A percentile compares a stretch with the other conserved stretches of the same genome.
Conservation (phyloP, 2,113 vertebrate species). For the Candoia aspera region DNA sequence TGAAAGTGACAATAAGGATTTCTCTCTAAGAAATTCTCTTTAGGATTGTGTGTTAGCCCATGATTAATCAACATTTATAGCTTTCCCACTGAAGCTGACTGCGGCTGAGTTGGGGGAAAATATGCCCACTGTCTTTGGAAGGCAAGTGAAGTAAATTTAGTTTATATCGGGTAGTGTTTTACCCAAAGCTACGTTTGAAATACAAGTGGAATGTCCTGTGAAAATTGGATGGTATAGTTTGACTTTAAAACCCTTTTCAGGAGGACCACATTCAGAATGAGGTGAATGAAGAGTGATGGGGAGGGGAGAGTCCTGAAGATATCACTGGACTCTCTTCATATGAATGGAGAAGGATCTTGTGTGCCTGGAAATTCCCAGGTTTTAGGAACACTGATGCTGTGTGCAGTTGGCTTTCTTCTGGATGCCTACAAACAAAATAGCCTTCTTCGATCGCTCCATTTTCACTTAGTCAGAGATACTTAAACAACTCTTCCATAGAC, state of each 20-base stretch:
- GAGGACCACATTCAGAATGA: background rate
- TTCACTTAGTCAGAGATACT: slow-evolving; percentile 36
- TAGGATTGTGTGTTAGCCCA: background rate
- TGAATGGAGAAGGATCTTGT: slow-evolving; percentile 18
- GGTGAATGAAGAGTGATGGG: background rate
- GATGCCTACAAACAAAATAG: slow-evolving; percentile 14
- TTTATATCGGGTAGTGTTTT: slow-evolving; percentile 64
- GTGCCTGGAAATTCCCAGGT: slow-evolving; percentile 3
- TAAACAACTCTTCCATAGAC: background rate
- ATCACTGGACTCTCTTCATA: slow-evolving; percentile 41
- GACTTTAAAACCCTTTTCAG: slow-evolving; percentile 29
- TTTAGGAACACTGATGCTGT: slow-evolving; percentile 25
- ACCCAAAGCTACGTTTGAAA: slow-evolving; percentile 57
- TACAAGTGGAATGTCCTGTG: slow-evolving; percentile 40
- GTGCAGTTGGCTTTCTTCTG: slow-evolving; percentile 31
- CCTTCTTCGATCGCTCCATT: slow-evolving; percentile 41
- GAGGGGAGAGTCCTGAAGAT: slow-evolving; percentile 40
- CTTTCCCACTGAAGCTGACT: slow-evolving; percentile 31
- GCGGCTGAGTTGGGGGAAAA: slow-evolving; percentile 18
- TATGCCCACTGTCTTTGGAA: slow-evolving; percentile 52
- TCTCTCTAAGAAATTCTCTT: background rate
- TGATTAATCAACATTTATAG: background rate
- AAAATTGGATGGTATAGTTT: slow-evolving; percentile 8
- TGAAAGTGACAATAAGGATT: background rate
- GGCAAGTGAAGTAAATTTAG: slow-evolving; percentile 61